Evolutionary conservation across 2,113 vertebrate genomes (phyloP).

Genomic region (Procavia capensis): DNA sequence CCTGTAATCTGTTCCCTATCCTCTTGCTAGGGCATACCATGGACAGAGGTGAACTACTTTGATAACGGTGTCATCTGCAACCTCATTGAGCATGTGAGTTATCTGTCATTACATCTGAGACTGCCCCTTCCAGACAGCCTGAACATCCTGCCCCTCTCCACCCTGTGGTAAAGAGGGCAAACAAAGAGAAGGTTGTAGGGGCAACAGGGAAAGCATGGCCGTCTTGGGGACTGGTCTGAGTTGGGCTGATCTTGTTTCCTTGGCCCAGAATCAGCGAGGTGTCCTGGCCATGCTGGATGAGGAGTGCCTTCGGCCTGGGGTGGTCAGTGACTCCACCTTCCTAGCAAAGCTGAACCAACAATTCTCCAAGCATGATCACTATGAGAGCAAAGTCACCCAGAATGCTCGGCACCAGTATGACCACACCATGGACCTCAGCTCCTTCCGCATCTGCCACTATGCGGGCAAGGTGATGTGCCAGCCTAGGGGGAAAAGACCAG

Average conservation of each 20-base stretch:
- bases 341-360: conserved; percentile 87
- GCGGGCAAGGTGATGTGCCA: conserved; percentile 86
- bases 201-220: neutral
- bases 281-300: conserved; percentile 91
- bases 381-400: conserved; percentile 88
- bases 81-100: conserved; percentile 89
- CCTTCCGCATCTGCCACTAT: conserved; percentile 90
- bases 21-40: conserved; percentile 86
- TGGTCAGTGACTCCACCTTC: conserved; percentile 88
- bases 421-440: conserved; percentile 71
- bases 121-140: neutral
- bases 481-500: neutral
- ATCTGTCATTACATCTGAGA: neutral
- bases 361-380: conserved; percentile 83
- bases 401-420: conserved; percentile 84
- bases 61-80: conserved; percentile 90
- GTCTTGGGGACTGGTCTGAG: neutral
- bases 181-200: neutral
- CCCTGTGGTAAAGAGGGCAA: neutral
- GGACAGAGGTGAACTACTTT: conserved; percentile 87
- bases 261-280: conserved; percentile 82
- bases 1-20: neutral
- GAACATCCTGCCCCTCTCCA: neutral
- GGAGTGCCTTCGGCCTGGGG: conserved; percentile 89
- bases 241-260: neutral